Evolutionary conservation across 2,797 vertebrate genomes (phyloP).

Genomic region (Phoebastria nigripes): DNA sequence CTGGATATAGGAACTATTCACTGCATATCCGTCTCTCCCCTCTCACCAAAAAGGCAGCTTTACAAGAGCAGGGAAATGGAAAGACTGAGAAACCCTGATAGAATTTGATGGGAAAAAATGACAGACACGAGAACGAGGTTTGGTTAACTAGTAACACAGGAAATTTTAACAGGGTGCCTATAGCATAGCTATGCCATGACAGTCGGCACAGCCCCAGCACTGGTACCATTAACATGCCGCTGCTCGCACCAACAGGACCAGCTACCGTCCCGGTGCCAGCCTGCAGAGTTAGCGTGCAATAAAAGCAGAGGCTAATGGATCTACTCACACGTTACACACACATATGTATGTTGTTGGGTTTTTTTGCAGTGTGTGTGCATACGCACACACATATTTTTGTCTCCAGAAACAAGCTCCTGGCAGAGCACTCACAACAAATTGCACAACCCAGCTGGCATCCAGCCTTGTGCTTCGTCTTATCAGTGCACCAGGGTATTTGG

Average conservation of each 20-base stretch:
- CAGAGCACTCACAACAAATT: neutral
- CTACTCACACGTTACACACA: neutral
- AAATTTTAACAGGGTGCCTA: neutral
- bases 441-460: neutral
- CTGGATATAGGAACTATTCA: neutral
- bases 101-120: neutral
- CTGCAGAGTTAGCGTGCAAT: fast-evolving
- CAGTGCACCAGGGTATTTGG: neutral
- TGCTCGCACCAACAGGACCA: neutral
- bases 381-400: fast-evolving
- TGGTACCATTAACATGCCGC: neutral
- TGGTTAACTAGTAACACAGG: neutral
- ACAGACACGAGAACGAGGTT: neutral
- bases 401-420: neutral
- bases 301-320: neutral
- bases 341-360: fast-evolving
- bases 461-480: neutral
- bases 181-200: neutral
- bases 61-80: neutral
- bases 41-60: neutral
- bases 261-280: neutral
- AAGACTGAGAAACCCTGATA: neutral
- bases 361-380: fast-evolving
- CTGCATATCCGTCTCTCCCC: neutral
- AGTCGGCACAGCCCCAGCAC: neutral